Conservation (phyloP, 2,888 invertebrate genomes). For the Acanthosepion esculentum region DNA sequence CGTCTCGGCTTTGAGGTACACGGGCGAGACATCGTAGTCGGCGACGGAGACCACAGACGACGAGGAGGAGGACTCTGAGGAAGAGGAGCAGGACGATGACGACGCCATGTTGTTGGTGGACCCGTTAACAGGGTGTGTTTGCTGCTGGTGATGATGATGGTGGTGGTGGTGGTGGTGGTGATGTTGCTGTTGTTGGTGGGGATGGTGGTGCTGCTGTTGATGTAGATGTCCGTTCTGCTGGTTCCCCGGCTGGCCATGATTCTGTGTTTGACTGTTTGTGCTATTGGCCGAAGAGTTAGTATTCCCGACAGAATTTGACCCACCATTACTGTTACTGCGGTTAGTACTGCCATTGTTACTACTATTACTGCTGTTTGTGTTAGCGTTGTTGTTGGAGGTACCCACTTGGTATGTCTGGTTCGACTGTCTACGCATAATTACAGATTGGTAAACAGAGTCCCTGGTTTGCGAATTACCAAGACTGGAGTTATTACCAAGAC, state of each 20-base stretch:
- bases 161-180: conserved; percentile 41
- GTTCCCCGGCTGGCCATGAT: neutral
- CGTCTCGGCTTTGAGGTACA: conserved; percentile 10
- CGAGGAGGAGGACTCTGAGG: neutral
- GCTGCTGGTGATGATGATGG: neutral
- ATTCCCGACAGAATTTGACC: neutral
- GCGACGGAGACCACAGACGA: conserved; percentile 3
- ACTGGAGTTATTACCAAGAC: conserved; percentile 49
- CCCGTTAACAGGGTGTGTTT: conserved; percentile 38
- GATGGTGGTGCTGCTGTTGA: conserved; percentile 38
- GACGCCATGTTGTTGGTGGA: neutral
- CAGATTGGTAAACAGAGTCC: conserved; percentile 67
- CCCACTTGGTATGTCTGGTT: conserved; percentile 50
- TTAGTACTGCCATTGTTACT: neutral
- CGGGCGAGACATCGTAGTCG: conserved; percentile 45
- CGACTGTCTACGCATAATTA: conserved; percentile 68
- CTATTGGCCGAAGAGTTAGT: neutral
- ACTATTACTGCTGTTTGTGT: neutral
- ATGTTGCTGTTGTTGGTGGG: neutral
- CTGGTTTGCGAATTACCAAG: conserved; percentile 55
- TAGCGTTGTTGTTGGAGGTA: conserved; percentile 45
- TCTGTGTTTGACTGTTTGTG: neutral
- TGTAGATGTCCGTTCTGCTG: neutral
- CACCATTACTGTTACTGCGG: neutral
- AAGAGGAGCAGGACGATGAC: conserved; percentile 8